Percentiles rank a stretch among this genome's conserved stretches.
Conservation (phyloP, 2,797 vertebrate species). For the Girardinus metallicus region DNA sequence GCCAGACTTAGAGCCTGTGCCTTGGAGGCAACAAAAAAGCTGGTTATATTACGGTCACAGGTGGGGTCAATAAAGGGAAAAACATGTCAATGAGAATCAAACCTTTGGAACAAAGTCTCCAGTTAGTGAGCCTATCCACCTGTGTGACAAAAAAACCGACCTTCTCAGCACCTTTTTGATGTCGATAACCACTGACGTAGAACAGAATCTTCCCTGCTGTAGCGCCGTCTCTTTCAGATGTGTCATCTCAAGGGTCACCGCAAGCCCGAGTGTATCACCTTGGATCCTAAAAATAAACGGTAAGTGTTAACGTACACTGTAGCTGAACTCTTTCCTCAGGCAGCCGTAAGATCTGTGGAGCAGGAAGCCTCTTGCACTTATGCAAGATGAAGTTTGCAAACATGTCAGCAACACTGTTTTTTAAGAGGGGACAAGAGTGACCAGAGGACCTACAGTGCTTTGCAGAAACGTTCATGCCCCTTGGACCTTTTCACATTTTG, state of each 20-base stretch:
- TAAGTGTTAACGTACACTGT: conserved; percentile 4
- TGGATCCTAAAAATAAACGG: conserved; percentile 45
- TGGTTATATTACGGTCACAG: neutral
- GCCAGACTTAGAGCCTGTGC: neutral
- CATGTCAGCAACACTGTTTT: conserved; percentile 10
- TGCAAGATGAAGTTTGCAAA: conserved; percentile 21
- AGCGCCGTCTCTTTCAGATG: conserved; percentile 21
- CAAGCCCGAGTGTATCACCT: conserved; percentile 30
- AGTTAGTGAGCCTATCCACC: neutral
- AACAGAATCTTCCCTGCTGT: conserved; percentile 35
- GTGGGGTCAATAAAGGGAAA: neutral
- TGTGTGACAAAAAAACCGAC: neutral
- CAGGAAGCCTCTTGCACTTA: conserved; percentile 6
- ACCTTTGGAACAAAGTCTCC: neutral
- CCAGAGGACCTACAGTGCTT: neutral
- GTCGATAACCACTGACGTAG: conserved; percentile 34
- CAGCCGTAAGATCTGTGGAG: conserved; percentile 19
- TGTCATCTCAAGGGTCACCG: conserved; percentile 30
- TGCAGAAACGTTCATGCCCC: neutral
- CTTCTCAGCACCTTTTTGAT: conserved; percentile 9
- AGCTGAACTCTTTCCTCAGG: conserved; percentile 18
- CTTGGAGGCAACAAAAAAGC: neutral
- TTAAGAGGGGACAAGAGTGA: neutral
- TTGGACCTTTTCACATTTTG: neutral
- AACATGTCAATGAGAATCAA: conserved; percentile 11